These are phyloP conservation scores for Acanthoscelides obtectus DNA, from an alignment of 2,888 invertebrate genomes.

Conservation along the genomic window DNA sequence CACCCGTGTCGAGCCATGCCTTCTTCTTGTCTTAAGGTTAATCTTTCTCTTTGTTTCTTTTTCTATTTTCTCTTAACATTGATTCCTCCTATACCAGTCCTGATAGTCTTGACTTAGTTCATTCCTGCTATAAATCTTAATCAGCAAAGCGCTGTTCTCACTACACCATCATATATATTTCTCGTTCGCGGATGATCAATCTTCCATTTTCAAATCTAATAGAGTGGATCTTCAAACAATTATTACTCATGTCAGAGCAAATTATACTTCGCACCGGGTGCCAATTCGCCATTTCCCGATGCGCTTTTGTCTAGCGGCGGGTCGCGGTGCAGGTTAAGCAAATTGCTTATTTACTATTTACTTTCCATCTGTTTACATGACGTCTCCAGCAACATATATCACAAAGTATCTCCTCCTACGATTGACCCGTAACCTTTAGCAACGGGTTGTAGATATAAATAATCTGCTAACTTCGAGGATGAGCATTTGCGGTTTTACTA, in stretches of 20 bases:
- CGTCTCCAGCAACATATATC: constrained; percentile 20
- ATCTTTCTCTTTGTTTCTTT: no score
- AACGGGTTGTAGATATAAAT: no score
- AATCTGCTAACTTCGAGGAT: no score
- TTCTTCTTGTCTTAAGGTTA: no score
- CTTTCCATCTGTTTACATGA: constrained; percentile 19
- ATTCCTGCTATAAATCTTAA: no score
- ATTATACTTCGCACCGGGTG: background rate
- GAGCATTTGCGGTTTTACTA: no score
- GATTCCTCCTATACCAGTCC: no score
- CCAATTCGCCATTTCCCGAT: constrained; percentile 3
- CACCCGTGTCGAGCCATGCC: no score
- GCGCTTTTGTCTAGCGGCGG: constrained; percentile 3
- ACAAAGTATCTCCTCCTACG: constrained; percentile 21
- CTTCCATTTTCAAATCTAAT: background rate
- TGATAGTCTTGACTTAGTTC: no score
- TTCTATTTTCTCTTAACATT: no score
- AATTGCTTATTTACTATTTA: constrained; percentile 18
- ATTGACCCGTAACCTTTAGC: constrained; percentile 20
- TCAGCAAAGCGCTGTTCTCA: no score
- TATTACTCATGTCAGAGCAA: background rate
- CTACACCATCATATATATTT: no score
- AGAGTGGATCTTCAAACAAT: background rate
- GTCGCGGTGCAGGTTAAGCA: constrained; percentile 17
- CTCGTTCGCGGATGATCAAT: background rate